Percentiles rank a stretch among this genome's conserved stretches.
These are phyloP conservation scores for Bombus balteatus DNA, from an alignment of 1,140 invertebrate genomes.

Conservation along the genomic window DNA sequence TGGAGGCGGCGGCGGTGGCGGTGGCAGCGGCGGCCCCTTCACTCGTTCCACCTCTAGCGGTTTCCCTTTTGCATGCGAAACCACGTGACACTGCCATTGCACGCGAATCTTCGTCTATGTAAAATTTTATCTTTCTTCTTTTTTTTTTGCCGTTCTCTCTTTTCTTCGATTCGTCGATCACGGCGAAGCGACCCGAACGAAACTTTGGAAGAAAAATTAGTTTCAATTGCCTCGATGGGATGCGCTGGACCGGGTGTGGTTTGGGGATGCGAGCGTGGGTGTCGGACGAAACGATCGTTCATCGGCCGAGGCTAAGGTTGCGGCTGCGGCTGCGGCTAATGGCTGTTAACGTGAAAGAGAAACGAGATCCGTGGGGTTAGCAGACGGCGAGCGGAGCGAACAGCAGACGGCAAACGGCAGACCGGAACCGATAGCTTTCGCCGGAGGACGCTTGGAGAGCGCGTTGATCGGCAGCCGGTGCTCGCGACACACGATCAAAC, in stretches of 20 bases:
- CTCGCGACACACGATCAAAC: neutral
- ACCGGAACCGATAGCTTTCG: conserved; percentile 36
- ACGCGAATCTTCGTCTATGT: neutral
- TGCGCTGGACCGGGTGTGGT: too few species aligned
- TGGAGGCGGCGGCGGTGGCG: neutral
- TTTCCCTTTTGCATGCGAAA: conserved; percentile 38
- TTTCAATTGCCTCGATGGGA: neutral
- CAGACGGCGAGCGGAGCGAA: conserved; percentile 27
- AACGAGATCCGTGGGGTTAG: neutral
- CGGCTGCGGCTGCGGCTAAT: neutral
- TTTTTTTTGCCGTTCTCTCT: neutral
- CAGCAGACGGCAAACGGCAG: conserved; percentile 28
- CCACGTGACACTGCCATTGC: neutral
- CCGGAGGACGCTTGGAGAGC: neutral
- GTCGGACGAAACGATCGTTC: neutral
- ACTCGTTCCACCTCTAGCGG: conserved; percentile 28
- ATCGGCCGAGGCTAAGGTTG: neutral
- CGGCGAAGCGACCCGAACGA: neutral
- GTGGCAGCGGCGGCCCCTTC: neutral
- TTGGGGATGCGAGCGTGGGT: neutral
- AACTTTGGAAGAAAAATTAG: neutral
- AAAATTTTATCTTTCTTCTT: neutral
- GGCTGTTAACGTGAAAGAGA: neutral
- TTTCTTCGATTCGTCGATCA: too few species aligned
- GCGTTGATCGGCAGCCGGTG: conserved; percentile 24